Base-by-base conservation (phyloP, 2,888 invertebrate species). In the Diarsia dahlii region DNA sequence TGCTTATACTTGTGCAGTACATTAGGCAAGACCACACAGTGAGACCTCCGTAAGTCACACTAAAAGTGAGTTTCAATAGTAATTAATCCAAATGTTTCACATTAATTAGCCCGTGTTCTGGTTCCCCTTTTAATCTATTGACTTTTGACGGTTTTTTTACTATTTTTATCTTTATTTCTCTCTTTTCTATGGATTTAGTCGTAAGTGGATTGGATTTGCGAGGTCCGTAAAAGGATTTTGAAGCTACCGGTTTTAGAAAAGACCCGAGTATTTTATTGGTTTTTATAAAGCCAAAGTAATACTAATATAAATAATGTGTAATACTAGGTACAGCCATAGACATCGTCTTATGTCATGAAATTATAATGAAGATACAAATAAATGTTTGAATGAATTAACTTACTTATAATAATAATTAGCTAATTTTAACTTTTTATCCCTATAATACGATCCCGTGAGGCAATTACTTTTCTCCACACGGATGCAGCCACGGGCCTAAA, bases 111-210 rank as follows among this genome's bases (percentile, higher is more conserved):
- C 48, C 73, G 78, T 85, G 85, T 89, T 81, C 81, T 79, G 82
- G 82, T 76, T 82, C 66, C 69, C 81, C 79, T 87, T 90, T 70
- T 88, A 89, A 87, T 90, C 88, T 86, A 87, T 87, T 84, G 85
- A 85, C 83, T 86, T 84, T 80, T 82, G 83, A 81, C 80, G 77
- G 80, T 83, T 80, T 72, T 70, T 70, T 62, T 76, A 75, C 62
- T 62, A 74, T 60, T 70, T 65, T 66, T 70, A 60, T 80, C 72
- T 82, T 75, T 76, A 18, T 75, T 67, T 66, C 54, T 68, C 46
- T 66, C 20, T 64, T 68, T 73, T 45, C 23, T 70, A 45, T 67
- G 12, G 62, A 65, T 54, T 48, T 67, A 58, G 58, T 48, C 45
- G 39, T 67, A 56, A 84, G 45, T 54, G 52, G 64, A 75, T 69